Conservation (phyloP, 2,888 invertebrate species). For the Lysandra bellargus region DNA sequence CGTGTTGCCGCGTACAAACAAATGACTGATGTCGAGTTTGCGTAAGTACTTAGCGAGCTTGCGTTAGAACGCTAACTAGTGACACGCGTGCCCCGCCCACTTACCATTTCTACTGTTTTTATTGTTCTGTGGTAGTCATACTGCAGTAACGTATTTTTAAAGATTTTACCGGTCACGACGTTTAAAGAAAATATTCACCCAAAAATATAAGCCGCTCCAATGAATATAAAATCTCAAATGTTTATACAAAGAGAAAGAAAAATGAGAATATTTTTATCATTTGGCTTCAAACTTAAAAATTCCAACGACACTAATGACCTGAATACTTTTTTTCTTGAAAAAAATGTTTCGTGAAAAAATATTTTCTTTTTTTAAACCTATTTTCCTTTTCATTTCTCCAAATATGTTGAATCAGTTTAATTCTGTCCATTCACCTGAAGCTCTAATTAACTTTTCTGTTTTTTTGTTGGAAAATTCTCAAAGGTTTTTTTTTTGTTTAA, state of each 20-base stretch:
- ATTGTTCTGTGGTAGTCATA: too few species aligned
- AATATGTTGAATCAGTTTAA: conserved; percentile 25
- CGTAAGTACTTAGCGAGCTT: too few species aligned
- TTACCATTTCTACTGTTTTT: too few species aligned
- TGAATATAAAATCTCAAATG: not conserved
- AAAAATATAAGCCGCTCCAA: not conserved
- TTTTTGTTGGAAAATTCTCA: not conserved
- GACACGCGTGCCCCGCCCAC: too few species aligned
- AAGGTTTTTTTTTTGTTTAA: not conserved
- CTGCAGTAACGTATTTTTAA: not conserved
- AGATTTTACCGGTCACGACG: not conserved
- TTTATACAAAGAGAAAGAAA: not conserved
- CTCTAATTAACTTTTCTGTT: conserved; percentile 2
- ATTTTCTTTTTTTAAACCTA: not conserved
- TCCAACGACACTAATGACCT: not conserved
- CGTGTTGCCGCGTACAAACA: too few species aligned
- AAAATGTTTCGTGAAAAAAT: conserved; percentile 1
- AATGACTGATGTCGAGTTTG: too few species aligned
- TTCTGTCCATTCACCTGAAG: conserved; percentile 22
- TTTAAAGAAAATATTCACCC: not conserved
- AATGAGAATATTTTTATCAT: conserved; percentile 5
- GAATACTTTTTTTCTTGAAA: conserved; percentile 3
- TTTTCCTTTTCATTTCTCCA: conserved; percentile 16
- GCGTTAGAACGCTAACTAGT: too few species aligned
- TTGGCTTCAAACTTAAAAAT: conserved; percentile 1